A percentile compares a stretch with the other conserved stretches of the same genome.
These are phyloP conservation scores for Phaethon lepturus DNA, from an alignment of 2,113 vertebrate species.

Conservation along the genomic window DNA sequence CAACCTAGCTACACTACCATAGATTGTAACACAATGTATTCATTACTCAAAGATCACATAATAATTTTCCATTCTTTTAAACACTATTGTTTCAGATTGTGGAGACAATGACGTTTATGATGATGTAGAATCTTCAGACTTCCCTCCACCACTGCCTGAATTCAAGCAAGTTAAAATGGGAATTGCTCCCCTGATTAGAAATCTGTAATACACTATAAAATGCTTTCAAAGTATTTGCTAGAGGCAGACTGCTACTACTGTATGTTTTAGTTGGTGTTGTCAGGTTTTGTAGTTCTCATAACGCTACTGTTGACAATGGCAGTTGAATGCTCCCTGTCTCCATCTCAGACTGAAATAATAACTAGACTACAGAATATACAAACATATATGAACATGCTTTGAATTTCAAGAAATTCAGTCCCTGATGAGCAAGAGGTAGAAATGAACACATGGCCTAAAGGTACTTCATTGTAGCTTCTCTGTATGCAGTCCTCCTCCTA, in stretches of 20 bases:
- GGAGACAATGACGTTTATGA: conserved; percentile 86
- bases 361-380: not conserved
- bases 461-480: not conserved
- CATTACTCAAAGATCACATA: not conserved
- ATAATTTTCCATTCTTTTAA: not conserved
- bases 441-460: not conserved
- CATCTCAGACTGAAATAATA: not conserved
- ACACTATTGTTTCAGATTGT: conserved; percentile 48
- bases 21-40: not conserved
- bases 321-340: not conserved
- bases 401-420: not conserved
- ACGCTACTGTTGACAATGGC: not conserved
- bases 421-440: not conserved
- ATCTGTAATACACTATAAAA: not conserved
- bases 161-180: conserved; percentile 75
- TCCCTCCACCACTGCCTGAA: conserved; percentile 68
- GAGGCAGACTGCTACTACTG: not conserved
- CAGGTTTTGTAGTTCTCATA: not conserved
- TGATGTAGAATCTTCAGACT: conserved; percentile 83
- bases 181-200: not conserved
- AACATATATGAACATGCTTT: not conserved
- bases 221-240: not conserved
- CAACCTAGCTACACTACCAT: not conserved
- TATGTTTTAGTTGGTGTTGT: not conserved
- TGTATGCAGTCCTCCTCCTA: not conserved